Percentiles rank a stretch among this genome's conserved stretches.
These are phyloP conservation scores for Pogonognathellus flavescens DNA, from an alignment of 1,140 invertebrate genomes.

Conservation along the genomic window DNA sequence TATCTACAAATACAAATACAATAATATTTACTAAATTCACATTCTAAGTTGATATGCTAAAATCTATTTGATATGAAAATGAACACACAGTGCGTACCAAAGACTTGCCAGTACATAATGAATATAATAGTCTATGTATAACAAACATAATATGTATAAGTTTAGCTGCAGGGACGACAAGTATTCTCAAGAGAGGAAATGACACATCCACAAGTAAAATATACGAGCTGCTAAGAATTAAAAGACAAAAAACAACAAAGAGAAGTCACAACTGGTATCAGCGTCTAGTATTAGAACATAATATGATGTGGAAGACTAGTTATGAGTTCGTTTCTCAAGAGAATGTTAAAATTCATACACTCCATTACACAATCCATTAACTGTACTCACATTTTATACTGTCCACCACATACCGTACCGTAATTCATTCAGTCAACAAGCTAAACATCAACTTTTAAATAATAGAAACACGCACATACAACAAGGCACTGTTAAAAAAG, in stretches of 20 bases:
- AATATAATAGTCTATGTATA: not conserved
- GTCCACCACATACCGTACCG: not conserved
- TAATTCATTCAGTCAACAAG: not conserved
- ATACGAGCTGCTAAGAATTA: slow-evolving; percentile 19
- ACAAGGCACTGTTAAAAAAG: slow-evolving; percentile 15
- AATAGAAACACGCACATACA: not conserved
- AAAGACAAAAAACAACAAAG: slow-evolving; percentile 36
- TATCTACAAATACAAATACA: not conserved
- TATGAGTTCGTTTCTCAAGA: slow-evolving; percentile 39
- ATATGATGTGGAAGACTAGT: slow-evolving; percentile 24
- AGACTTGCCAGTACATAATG: not conserved
- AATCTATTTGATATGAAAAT: slow-evolving; percentile 31
- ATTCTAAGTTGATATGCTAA: not conserved
- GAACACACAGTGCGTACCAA: slow-evolving; percentile 41
- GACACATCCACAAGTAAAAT: slow-evolving; percentile 1
- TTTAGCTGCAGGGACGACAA: no score
- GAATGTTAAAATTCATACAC: not conserved
- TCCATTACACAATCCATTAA: not conserved
- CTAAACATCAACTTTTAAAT: not conserved
- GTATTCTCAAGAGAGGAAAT: slow-evolving; percentile 19
- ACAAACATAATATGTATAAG: not conserved
- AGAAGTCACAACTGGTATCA: not conserved
- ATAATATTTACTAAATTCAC: not conserved
- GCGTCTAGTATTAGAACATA: slow-evolving; percentile 20
- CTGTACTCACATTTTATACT: not conserved